phyloP scores from a whole-genome alignment of 2,797 vertebrate species.

The Crenuchus spilurus region DNA sequence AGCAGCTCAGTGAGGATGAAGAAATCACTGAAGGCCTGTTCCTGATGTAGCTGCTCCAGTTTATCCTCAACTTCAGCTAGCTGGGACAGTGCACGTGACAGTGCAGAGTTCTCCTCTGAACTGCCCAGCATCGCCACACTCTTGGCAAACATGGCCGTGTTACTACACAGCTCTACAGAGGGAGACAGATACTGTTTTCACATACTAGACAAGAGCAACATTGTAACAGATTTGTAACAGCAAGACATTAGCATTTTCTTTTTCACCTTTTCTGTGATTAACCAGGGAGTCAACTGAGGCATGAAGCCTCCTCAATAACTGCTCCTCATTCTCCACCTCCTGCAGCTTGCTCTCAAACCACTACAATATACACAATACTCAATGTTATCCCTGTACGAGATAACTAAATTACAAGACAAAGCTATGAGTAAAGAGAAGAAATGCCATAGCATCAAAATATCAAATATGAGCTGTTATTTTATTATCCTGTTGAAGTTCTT shows the following conservation, averaged over 20 bases:
- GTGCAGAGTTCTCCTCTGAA: conserved; percentile 93
- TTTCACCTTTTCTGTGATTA: conserved; percentile 92
- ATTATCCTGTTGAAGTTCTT: too few species aligned
- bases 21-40: conserved; percentile 93
- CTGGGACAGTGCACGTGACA: conserved; percentile 92
- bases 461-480: too few species aligned
- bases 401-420: too few species aligned
- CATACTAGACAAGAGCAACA: neutral
- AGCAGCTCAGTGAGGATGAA: conserved; percentile 92
- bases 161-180: conserved; percentile 82
- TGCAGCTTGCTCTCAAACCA: conserved; percentile 98
- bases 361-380: conserved; percentile 73
- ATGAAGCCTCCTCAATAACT: conserved; percentile 91
- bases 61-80: conserved; percentile 97
- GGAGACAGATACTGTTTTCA: conserved; percentile 7
- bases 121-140: conserved; percentile 96
- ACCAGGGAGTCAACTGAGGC: conserved; percentile 88
- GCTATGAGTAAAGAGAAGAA: too few species aligned
- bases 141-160: conserved; percentile 93
- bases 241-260: neutral
- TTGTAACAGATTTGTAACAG: neutral
- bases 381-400: too few species aligned
- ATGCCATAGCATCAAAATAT: too few species aligned
- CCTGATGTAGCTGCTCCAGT: conserved; percentile 96
- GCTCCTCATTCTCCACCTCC: conserved; percentile 93